Conservation (phyloP, 1,140 invertebrate genomes). For the Helicoverpa armigera region DNA sequence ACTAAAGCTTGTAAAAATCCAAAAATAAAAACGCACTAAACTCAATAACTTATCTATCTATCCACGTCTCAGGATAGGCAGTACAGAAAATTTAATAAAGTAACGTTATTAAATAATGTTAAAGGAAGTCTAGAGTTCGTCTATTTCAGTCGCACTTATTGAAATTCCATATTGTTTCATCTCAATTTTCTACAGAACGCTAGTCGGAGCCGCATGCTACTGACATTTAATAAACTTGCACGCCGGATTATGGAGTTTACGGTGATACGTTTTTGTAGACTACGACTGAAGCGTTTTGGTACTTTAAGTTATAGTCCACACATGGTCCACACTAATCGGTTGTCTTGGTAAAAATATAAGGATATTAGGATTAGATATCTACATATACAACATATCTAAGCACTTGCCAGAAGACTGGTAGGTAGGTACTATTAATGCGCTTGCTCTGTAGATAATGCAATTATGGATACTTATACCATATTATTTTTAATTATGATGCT, state of each 20-base stretch:
- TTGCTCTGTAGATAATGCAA: too few relatives aligned
- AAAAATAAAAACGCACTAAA: too few relatives aligned
- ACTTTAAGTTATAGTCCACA: neutral
- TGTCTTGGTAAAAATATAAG: too few relatives aligned
- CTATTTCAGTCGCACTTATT: constrained; percentile 57
- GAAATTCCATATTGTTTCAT: constrained; percentile 58
- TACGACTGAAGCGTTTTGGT: neutral
- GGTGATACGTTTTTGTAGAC: constrained; percentile 65
- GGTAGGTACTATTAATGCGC: too few relatives aligned
- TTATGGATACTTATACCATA: too few relatives aligned
- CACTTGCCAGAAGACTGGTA: too few relatives aligned
- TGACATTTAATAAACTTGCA: constrained; percentile 76
- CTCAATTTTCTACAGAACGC: constrained; percentile 60
- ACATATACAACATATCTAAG: too few relatives aligned
- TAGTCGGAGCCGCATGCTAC: constrained; percentile 64
- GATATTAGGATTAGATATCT: too few relatives aligned
- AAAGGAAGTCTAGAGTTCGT: constrained; percentile 38
- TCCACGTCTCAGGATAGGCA: constrained; percentile 5
- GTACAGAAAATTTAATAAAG: constrained; percentile 43
- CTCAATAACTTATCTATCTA: neutral
- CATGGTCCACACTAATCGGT: too few relatives aligned
- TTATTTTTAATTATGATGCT: too few relatives aligned
- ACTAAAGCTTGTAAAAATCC: too few relatives aligned
- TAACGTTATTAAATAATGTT: constrained; percentile 45
- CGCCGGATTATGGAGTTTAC: constrained; percentile 63